Base-by-base conservation (phyloP, 1,140 invertebrate genomes). In the Radopholus similis region DNA sequence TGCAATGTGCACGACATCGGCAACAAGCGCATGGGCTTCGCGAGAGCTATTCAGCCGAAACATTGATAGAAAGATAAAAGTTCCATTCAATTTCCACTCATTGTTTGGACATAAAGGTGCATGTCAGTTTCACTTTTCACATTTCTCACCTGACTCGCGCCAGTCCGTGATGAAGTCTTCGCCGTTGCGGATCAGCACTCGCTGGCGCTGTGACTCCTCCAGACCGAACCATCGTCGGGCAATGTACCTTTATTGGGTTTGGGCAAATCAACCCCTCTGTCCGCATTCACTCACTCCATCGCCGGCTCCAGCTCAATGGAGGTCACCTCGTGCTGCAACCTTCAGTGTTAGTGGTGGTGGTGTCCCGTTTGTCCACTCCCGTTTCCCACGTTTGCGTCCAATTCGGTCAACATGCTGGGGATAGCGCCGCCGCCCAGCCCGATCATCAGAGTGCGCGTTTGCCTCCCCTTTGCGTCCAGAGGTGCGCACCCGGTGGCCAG, bases 1-100 rank as follows among this genome's bases (percentile, higher is more conserved):
- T 77, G 75, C 64, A 69, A 76, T 42, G 34, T 74, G 32, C 70
- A 77, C 58, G 72, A 74, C 54, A 71, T 74, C 42, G 72, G 72
- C 54, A 64, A 72, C 44, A 49, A 53, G 26, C 37, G 72, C 32
- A 77, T 74, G 15, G 73, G 72, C 54, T 74, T 74, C 53, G 35
- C 73, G 15, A 47, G 44, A 5, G 21, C 23, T 6, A 51, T 51
- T 21, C 13, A 4, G 21, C 47, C 0, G 15, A 51, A 23, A 3
- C n/a, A n/a, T n/a, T n/a, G 30, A 1, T 3, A 21, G 21, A 51
- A 26, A 26, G 0, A 51, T 4, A 9, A n/a, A 15, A 47, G 0
- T 47, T 8, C 26, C 5, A 47, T 47, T 47, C 6, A 8, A 47
- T 18, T 47, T 47, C 5, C n/a, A 18, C 2, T 4, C 23, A 4